These are phyloP conservation scores for Aspidoscelis tigris DNA, from an alignment of 2,113 vertebrate species.

Conservation along the genomic window DNA sequence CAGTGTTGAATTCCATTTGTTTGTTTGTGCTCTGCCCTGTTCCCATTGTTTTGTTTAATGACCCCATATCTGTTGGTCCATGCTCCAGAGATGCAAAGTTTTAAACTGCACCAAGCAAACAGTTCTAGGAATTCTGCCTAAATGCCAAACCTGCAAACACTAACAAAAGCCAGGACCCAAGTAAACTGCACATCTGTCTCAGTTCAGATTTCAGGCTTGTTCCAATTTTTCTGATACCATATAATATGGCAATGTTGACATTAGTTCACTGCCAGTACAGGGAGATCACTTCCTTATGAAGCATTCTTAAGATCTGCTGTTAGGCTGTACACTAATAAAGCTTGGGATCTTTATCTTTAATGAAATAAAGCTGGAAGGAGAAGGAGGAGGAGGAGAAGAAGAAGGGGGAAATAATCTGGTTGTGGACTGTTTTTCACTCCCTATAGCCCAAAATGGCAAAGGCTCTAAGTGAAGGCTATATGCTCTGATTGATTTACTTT, in stretches of 20 bases:
- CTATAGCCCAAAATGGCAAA: not conserved
- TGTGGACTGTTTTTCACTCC: not conserved
- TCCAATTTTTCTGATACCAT: too few species aligned
- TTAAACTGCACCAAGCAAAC: too few species aligned
- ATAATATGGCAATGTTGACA: too few species aligned
- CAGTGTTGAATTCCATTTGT: not conserved
- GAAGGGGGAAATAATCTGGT: not conserved
- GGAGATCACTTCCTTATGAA: not conserved
- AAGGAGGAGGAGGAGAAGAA: too few species aligned
- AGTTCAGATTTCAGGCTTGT: too few species aligned
- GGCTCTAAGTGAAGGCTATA: not conserved
- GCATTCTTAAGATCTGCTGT: not conserved
- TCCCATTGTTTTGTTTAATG: not conserved
- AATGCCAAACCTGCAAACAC: not conserved
- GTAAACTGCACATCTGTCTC: not conserved
- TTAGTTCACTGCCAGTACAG: not conserved
- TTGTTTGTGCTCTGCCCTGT: not conserved
- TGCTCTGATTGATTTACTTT: constrained; percentile 24
- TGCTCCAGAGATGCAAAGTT: too few species aligned
- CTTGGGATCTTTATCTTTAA: not conserved
- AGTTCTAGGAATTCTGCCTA: too few species aligned
- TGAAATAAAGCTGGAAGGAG: not conserved
- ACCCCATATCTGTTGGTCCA: too few species aligned
- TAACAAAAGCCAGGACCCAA: not conserved
- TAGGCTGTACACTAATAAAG: not conserved